phyloP scores from a whole-genome alignment of 2,888 invertebrate species.

The Sinotaia quadrata region DNA sequence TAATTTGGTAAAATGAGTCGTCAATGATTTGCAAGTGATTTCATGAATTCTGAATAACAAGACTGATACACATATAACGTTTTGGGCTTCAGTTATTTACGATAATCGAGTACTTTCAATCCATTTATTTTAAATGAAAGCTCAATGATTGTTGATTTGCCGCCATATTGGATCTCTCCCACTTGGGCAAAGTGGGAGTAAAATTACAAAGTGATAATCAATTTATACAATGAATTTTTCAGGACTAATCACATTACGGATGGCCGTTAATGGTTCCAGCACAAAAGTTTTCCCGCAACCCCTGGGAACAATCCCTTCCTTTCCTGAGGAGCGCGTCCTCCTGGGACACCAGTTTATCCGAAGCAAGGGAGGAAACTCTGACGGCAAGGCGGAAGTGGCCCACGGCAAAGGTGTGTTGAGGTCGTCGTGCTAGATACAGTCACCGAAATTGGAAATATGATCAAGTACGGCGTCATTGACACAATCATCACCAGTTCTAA shows the following conservation, averaged over 20 bases:
- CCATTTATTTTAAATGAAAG: slow-evolving; percentile 23
- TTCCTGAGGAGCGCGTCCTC: slow-evolving; percentile 19
- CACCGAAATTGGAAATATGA: slow-evolving; percentile 24
- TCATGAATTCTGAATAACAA: too few relatives aligned
- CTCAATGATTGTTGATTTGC: slow-evolving; percentile 19
- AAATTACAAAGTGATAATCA: slow-evolving; percentile 37
- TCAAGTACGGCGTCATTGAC: too few relatives aligned
- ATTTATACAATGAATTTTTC: slow-evolving; percentile 47
- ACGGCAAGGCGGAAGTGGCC: slow-evolving; percentile 25
- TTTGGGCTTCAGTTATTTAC: too few relatives aligned
- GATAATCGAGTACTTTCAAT: slow-evolving; percentile 25
- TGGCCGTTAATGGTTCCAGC: slow-evolving; percentile 35
- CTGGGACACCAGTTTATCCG: slow-evolving; percentile 14
- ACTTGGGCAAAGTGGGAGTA: slow-evolving; percentile 23
- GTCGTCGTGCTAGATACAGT: slow-evolving; percentile 11
- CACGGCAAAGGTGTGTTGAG: slow-evolving; percentile 25
- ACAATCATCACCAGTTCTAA: too few relatives aligned
- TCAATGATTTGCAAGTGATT: too few relatives aligned
- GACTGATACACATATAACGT: too few relatives aligned
- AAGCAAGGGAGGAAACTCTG: slow-evolving; percentile 13
- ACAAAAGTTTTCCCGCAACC: slow-evolving; percentile 17
- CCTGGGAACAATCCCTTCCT: slow-evolving; percentile 31
- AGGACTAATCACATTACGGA: slow-evolving; percentile 46
- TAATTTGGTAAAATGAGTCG: slow-evolving; percentile 19
- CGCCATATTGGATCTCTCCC: slow-evolving; percentile 25